Base-by-base conservation (phyloP, 1,140 invertebrate species). In the Trichomalopsis sarcophagae region DNA sequence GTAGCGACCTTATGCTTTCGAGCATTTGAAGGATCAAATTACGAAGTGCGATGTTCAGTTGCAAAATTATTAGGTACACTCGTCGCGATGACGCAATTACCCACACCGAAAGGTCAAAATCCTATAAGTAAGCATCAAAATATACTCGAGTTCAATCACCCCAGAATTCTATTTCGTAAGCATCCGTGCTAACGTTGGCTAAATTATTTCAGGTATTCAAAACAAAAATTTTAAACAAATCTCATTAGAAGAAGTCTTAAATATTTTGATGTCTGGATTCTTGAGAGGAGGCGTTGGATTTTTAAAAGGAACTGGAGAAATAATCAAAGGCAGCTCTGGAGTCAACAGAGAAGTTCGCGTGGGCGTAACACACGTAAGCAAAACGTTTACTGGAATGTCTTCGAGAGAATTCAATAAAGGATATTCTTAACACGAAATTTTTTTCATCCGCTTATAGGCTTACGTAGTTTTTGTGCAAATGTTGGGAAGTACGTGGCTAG, bases 321-420 rank as follows among this genome's bases (percentile, higher is more conserved):
- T 99, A 89, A 99, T 99, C 86, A 99, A 99, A 94, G 98, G 98
- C 4, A 97, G 96, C 87, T 97, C 97, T 0, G 96, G 97, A 14
- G 97, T 99, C 0, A 98, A 98, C 91, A 94, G 98, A 87, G 99
- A 99, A 95, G 97, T 99, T 75, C 94, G 99, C 89, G 98, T 99
- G 86, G 99, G 99, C 77, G 97, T 98, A 0, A 98, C 97, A 44
- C 97, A 98, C 94, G 97, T 97, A 94, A 95, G 96, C 95, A 90
- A 55, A 44, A n/a, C 7, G 21, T 68, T 84, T 36, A 47, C 27
- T 50, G 33, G n/a, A 71, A 40, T 50, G 55, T 82, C 33, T 36
- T n/a, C 10, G 17, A 9, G 36, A 47, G 47, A 47, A 30, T 71
- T n/a, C 9, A n/a, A 62, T 62, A 62, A 30, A 71, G 9, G 33